Base-by-base conservation (phyloP, 2,888 invertebrate genomes). In the Chromoteleia sp. region DNA sequence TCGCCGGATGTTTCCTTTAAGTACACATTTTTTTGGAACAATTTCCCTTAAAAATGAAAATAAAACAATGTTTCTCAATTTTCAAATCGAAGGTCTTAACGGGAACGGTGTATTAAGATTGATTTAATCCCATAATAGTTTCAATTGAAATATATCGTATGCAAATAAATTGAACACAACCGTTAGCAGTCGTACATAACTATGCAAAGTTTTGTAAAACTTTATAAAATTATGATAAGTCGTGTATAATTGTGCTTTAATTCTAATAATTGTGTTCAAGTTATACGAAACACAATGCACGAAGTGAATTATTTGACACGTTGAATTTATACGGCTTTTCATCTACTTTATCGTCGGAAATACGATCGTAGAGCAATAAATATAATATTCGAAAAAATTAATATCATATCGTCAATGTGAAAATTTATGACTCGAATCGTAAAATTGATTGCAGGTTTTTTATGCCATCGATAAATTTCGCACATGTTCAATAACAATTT, bases 1-100 rank as follows among this genome's bases (percentile, higher is more conserved):
- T 56, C 70, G 48, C 68, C 56, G 56, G 29, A 41, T 25, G 12
- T 29, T 30, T 52, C 8, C 14, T 33, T 33, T 8, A 33, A 33
- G 5, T 33, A 33, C 33, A 33, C 33, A 33, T 1, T 33, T 33
- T 33, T 33, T 2, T 25, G 5, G 5, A 25, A 25, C 25, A 25
- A 25, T 25, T 25, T 25, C 3, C 25, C 5, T 25, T 4, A 25
- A 5, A 25, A 25, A n/a, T n/a, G n/a, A n/a, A n/a, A n/a, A n/a
- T n/a, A n/a, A n/a, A n/a, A n/a, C n/a, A n/a, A n/a, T n/a, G n/a
- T n/a, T n/a, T n/a, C n/a, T n/a, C n/a, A n/a, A n/a, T n/a, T n/a
- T n/a, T n/a, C n/a, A n/a, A n/a, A n/a, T n/a, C n/a, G n/a, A n/a
- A n/a, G n/a, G n/a, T n/a, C n/a, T 25, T 5, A 25, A 25, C 5